Conservation (phyloP, 1,140 invertebrate genomes). For the Formica exsecta region DNA sequence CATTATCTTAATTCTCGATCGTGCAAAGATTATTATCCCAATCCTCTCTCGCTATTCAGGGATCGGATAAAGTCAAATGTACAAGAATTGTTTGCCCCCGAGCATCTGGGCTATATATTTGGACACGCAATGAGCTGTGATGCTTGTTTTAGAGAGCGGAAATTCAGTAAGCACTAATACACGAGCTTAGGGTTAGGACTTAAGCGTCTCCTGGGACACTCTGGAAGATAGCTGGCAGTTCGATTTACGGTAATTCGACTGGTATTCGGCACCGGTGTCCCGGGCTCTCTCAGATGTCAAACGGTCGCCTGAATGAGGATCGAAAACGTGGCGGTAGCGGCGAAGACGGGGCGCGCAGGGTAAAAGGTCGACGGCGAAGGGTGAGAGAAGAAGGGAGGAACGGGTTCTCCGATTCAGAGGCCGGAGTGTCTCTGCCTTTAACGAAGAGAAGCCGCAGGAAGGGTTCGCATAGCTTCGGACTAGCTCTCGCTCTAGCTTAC, state of each 20-base stretch:
- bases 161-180: slow-evolving; percentile 71
- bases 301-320: slow-evolving; percentile 71
- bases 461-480: slow-evolving; percentile 68
- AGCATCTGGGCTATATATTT: slow-evolving; percentile 14
- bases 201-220: slow-evolving; percentile 51
- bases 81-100: slow-evolving; percentile 20
- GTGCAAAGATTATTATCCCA: background rate
- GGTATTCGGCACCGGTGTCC: slow-evolving; percentile 70
- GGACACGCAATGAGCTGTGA: slow-evolving; percentile 56
- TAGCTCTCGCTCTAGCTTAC: slow-evolving; percentile 49
- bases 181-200: slow-evolving; percentile 49
- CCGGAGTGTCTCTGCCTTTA: slow-evolving; percentile 65
- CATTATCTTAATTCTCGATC: slow-evolving; percentile 13
- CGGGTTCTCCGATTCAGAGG: slow-evolving; percentile 69
- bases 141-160: slow-evolving; percentile 50
- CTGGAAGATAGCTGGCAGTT: slow-evolving; percentile 71
- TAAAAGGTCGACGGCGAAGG: background rate
- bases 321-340: slow-evolving; percentile 48
- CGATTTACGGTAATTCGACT: slow-evolving; percentile 80
- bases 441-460: slow-evolving; percentile 59
- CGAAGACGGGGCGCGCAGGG: slow-evolving; percentile 5
- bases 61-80: background rate
- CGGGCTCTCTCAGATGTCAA: slow-evolving; percentile 76
- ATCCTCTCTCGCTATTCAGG: background rate
- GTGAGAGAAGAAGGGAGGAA: slow-evolving; percentile 12